These are phyloP conservation scores for Notothenia rossii DNA, from an alignment of 2,113 vertebrate species.

Conservation along the genomic window DNA sequence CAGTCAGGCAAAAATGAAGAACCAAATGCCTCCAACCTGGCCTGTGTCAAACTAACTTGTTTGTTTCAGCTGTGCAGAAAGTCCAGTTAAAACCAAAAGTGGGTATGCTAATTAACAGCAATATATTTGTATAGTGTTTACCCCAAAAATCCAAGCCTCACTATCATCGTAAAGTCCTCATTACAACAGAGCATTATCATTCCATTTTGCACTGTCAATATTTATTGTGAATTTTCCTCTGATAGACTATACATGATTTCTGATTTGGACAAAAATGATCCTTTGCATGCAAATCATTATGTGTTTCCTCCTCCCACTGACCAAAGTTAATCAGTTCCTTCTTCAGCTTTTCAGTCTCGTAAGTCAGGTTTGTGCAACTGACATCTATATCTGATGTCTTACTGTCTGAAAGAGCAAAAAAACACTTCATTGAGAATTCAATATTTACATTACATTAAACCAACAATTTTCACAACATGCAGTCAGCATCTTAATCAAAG, in stretches of 20 bases:
- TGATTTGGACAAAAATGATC: background rate
- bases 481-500: background rate
- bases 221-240: no score
- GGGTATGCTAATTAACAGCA: no score
- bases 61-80: no score
- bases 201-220: background rate
- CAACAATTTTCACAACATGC: background rate
- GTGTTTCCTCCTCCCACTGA: constrained; percentile 3
- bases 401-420: constrained; percentile 15
- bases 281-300: background rate
- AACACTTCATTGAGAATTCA: no score
- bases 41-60: no score
- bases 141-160: background rate
- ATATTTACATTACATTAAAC: background rate
- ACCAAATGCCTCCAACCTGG: no score
- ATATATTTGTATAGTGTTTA: background rate
- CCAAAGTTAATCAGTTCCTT: constrained; percentile 16
- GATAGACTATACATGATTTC: no score
- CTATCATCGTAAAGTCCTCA: background rate
- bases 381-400: background rate
- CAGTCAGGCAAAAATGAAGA: no score
- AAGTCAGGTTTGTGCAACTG: constrained; percentile 8
- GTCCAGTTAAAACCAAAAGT: no score
- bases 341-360: background rate
- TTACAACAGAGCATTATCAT: background rate